Conservation (phyloP, 1,140 invertebrate species). For the Meloidogyne chitwoodi region DNA sequence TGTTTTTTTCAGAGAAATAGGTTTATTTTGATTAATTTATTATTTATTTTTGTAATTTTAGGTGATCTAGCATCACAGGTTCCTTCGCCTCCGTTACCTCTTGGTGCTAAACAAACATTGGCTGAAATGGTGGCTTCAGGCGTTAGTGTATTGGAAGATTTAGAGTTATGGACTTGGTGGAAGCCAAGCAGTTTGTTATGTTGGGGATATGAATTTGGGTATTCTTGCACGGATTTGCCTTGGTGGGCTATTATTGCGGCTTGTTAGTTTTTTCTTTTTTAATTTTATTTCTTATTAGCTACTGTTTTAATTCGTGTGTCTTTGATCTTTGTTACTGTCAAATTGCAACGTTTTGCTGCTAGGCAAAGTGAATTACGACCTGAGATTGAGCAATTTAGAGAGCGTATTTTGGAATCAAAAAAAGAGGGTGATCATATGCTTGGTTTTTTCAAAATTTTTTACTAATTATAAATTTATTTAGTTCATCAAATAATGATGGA, state of each 20-base stretch:
- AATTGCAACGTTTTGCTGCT: slow-evolving; percentile 48
- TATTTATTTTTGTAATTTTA: background rate
- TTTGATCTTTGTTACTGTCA: slow-evolving; percentile 47
- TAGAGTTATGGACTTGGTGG: slow-evolving; percentile 37
- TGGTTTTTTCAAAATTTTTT: background rate
- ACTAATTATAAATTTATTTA: slow-evolving; percentile 9
- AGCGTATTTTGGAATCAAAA: slow-evolving; percentile 43
- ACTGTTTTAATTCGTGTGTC: slow-evolving; percentile 46
- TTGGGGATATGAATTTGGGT: slow-evolving; percentile 30
- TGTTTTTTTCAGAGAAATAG: background rate
- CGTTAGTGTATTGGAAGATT: slow-evolving; percentile 35
- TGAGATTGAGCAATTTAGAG: slow-evolving; percentile 46
- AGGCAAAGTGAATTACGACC: slow-evolving; percentile 41
- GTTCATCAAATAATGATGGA: slow-evolving; percentile 55
- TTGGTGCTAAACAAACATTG: slow-evolving; percentile 16
- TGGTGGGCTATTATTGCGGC: slow-evolving; percentile 39
- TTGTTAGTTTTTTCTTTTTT: slow-evolving; percentile 25
- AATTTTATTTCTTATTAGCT: slow-evolving; percentile 33
- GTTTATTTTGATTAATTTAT: background rate
- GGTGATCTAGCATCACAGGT: background rate
- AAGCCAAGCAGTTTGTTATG: slow-evolving; percentile 40
- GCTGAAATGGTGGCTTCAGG: slow-evolving; percentile 31
- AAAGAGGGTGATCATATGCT: slow-evolving; percentile 49
- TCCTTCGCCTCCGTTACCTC: slow-evolving; percentile 17
- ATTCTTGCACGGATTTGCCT: slow-evolving; percentile 34